These are phyloP conservation scores for Marasmarcha lunaedactyla DNA, from an alignment of 2,888 invertebrate species.

Conservation along the genomic window DNA sequence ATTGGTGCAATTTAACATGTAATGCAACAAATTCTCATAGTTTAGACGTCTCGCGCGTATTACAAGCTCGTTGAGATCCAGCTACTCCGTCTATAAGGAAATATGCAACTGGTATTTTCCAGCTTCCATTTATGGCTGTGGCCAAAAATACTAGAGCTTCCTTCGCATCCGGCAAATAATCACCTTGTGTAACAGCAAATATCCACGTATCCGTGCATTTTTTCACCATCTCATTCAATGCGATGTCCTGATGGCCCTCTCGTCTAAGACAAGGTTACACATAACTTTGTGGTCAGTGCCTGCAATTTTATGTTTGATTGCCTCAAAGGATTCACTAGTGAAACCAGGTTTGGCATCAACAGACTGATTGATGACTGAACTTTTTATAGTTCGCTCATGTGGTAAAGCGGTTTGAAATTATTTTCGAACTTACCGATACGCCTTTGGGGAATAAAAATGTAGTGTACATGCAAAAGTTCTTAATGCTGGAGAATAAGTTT, in stretches of 20 bases:
- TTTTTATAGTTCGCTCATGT: no score
- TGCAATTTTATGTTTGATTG: slow-evolving; percentile 6
- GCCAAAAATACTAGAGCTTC: slow-evolving; percentile 13
- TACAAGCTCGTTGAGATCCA: not conserved
- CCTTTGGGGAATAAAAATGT: slow-evolving; percentile 27
- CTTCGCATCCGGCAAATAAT: slow-evolving; percentile 1
- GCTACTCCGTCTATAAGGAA: slow-evolving; percentile 13
- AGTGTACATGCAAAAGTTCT: slow-evolving; percentile 23
- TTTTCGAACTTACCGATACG: slow-evolving; percentile 9
- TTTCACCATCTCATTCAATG: slow-evolving; percentile 8
- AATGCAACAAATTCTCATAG: no score
- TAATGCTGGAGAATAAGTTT: slow-evolving; percentile 12
- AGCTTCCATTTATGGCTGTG: slow-evolving; percentile 10
- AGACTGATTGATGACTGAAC: no score
- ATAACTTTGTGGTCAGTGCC: not conserved
- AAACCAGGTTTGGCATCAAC: no score
- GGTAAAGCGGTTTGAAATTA: slow-evolving; percentile 23
- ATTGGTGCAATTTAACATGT: no score
- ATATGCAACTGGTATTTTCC: slow-evolving; percentile 14
- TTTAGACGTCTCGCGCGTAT: no score
- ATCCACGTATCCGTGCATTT: slow-evolving; percentile 8
- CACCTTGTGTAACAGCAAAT: slow-evolving; percentile 2
- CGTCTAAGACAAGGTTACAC: slow-evolving; percentile 5
- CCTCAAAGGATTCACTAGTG: no score
- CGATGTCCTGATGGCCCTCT: slow-evolving; percentile 8